Conservation (phyloP, 2,797 vertebrate genomes). For the Xenops minutus region DNA sequence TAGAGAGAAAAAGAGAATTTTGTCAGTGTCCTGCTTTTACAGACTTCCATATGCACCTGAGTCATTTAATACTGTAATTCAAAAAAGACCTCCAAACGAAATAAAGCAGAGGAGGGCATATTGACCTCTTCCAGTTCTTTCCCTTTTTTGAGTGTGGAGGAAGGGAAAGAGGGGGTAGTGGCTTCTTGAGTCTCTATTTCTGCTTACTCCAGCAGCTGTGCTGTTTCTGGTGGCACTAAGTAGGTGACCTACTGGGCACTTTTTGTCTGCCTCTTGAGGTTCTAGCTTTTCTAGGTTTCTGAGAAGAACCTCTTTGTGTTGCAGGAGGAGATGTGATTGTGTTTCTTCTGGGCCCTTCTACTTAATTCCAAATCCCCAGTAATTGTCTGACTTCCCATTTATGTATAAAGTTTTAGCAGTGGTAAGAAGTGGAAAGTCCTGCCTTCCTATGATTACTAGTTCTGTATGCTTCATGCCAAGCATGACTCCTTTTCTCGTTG, state of each 20-base stretch:
- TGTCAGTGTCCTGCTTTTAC: not conserved
- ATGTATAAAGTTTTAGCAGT: not conserved
- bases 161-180: not conserved
- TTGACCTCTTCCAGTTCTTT: not conserved
- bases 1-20: not conserved
- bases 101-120: not conserved
- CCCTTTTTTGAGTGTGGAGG: not conserved
- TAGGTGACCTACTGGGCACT: not conserved
- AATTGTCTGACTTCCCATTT: not conserved
- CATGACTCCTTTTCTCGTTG: not conserved
- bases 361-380: not conserved
- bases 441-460: not conserved
- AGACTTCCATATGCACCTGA: accelerated
- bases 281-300: not conserved
- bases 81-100: not conserved
- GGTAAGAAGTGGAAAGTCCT: not conserved
- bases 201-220: not conserved
- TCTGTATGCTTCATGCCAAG: not conserved
- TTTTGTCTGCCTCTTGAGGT: not conserved
- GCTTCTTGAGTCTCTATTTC: not conserved
- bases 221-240: not conserved
- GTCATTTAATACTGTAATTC: not conserved
- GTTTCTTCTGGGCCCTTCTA: not conserved
- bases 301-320: not conserved
- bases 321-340: not conserved